A percentile compares a stretch with the other conserved stretches of the same genome.
These are phyloP conservation scores for Haplochromis burtoni DNA, from an alignment of 2,113 vertebrate species.

Conservation along the genomic window DNA sequence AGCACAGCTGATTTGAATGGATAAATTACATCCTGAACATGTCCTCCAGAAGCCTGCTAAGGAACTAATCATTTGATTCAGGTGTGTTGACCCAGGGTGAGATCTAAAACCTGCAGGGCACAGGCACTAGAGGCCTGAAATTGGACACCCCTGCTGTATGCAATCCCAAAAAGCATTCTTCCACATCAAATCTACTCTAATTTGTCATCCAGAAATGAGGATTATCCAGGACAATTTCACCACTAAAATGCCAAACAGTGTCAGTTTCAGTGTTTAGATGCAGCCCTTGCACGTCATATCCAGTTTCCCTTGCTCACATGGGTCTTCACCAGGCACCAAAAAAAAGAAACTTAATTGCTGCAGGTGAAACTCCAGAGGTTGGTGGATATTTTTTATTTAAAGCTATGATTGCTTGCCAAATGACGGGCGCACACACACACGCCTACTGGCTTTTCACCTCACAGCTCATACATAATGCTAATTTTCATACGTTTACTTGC, in stretches of 20 bases:
- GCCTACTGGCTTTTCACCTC: neutral
- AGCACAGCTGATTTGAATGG: neutral
- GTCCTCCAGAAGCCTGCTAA: neutral
- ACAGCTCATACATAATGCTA: neutral
- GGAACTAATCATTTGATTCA: neutral
- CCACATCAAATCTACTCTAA: fast-evolving
- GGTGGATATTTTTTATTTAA: neutral
- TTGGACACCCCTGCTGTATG: neutral
- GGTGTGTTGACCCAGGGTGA: neutral
- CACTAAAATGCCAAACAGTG: neutral
- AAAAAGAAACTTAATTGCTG: neutral
- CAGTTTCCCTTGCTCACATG: fast-evolving
- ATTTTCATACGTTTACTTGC: neutral
- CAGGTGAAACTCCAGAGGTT: fast-evolving
- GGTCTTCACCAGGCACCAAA: neutral
- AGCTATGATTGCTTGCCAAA: neutral
- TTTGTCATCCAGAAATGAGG: neutral
- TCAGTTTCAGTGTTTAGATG: neutral
- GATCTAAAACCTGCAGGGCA: neutral
- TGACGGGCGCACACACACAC: neutral
- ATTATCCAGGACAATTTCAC: neutral
- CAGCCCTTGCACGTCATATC: neutral
- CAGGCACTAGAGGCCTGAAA: neutral
- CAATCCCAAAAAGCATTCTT: neutral
- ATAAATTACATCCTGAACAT: fast-evolving